Conservation (phyloP, 2,888 invertebrate genomes). For the Antheraea yamamai region DNA sequence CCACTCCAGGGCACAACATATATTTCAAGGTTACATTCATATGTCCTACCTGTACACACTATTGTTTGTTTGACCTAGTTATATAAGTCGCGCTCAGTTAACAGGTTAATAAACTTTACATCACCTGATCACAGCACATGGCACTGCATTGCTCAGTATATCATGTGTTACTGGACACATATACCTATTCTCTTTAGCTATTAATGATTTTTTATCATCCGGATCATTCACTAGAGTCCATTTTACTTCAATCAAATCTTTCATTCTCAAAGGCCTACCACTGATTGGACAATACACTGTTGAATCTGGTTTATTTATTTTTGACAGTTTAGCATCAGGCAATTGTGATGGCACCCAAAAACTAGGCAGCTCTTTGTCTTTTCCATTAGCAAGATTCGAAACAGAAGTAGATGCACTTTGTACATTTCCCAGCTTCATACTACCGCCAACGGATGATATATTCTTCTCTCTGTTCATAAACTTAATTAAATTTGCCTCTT, state of each 20-base stretch:
- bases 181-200: slow-evolving; percentile 94
- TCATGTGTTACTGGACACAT: slow-evolving; percentile 99
- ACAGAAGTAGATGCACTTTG: slow-evolving; percentile 73
- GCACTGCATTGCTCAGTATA: slow-evolving; percentile 95
- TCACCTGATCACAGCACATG: slow-evolving; percentile 92
- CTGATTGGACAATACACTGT: slow-evolving; percentile 73
- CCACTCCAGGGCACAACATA: too few species aligned
- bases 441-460: slow-evolving; percentile 79
- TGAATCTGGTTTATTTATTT: slow-evolving; percentile 71
- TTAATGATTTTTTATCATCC: slow-evolving; percentile 92
- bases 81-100: too few species aligned
- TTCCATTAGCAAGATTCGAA: slow-evolving; percentile 90
- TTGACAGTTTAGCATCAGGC: slow-evolving; percentile 89
- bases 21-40: too few species aligned
- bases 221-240: slow-evolving; percentile 96
- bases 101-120: neutral
- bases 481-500: slow-evolving; percentile 87
- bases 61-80: too few species aligned
- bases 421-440: neutral
- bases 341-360: slow-evolving; percentile 98
- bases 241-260: slow-evolving; percentile 95
- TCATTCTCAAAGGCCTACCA: slow-evolving; percentile 91
- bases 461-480: slow-evolving; percentile 93
- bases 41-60: too few species aligned
- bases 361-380: slow-evolving; percentile 92